These are phyloP conservation scores for Pteronura brasiliensis DNA, from an alignment of 2,113 vertebrate genomes.

Conservation along the genomic window DNA sequence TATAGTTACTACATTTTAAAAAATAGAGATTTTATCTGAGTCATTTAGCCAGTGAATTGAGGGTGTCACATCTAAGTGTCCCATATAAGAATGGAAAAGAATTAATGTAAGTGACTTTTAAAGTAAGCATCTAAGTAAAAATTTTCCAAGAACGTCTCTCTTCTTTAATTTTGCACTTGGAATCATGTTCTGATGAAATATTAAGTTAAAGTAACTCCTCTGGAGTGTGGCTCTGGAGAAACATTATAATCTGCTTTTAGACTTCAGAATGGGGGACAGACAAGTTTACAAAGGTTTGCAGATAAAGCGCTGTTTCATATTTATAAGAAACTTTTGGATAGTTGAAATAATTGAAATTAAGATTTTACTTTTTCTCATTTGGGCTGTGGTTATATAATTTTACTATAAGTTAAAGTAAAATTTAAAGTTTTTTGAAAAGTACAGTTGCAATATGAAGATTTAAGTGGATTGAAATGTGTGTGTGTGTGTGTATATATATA, in stretches of 20 bases:
- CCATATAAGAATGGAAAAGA: not conserved
- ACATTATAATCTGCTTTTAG: conserved; percentile 10
- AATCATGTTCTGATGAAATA: not conserved
- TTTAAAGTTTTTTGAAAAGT: conserved; percentile 19
- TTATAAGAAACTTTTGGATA: not conserved
- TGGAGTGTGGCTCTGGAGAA: not conserved
- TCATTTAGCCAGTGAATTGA: not conserved
- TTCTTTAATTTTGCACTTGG: not conserved
- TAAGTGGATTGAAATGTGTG: not conserved
- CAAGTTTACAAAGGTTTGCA: not conserved
- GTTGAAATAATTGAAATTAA: conserved; percentile 4
- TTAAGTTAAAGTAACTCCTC: not conserved
- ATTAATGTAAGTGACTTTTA: not conserved
- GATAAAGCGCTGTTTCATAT: not conserved
- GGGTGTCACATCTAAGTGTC: not conserved
- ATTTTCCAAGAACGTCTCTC: not conserved
- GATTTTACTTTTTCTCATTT: not conserved
- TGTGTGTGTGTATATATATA: too few species aligned
- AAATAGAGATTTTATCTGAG: not conserved
- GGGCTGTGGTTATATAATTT: conserved; percentile 1
- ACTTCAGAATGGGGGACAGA: not conserved
- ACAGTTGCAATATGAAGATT: not conserved
- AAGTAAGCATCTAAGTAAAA: not conserved
- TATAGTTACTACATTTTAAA: not conserved
- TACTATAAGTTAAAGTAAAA: conserved; percentile 25